Evolutionary conservation across 2,113 vertebrate species (phyloP).

Genomic region (Colaptes auratus): DNA sequence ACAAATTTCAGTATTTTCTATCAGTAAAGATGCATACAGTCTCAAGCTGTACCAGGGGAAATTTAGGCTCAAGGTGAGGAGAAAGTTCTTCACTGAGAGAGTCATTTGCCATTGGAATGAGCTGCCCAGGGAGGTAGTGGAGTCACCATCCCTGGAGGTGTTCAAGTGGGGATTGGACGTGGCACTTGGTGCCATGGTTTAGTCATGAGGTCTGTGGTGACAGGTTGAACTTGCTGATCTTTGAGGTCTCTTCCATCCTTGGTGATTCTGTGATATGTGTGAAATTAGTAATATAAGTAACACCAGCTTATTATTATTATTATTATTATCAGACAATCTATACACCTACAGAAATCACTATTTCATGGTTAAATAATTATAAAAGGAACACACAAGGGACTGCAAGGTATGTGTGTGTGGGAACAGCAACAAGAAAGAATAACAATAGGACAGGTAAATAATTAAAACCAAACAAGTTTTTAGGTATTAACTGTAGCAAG

Average conservation of each 20-base stretch:
- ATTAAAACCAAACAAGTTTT: background rate
- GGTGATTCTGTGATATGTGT: background rate
- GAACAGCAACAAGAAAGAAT: background rate
- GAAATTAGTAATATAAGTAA: background rate
- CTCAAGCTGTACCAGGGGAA: no score
- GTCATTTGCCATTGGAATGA: no score
- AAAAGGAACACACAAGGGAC: background rate
- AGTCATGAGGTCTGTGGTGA: no score
- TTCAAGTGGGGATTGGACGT: no score
- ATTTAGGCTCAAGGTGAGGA: no score
- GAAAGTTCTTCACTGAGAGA: no score
- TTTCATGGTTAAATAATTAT: background rate
- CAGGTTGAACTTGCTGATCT: no score
- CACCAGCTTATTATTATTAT: background rate
- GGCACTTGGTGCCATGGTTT: no score
- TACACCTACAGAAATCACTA: background rate
- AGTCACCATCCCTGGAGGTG: no score
- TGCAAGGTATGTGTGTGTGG: background rate
- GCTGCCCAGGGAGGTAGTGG: no score
- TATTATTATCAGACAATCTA: background rate
- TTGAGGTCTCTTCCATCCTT: no score
- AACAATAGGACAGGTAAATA: background rate
- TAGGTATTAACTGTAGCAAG: background rate
- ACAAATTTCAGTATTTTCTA: background rate
- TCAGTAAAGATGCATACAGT: background rate